phyloP scores from a whole-genome alignment of 2,113 vertebrate genomes.

The Brachyhypopomus occidentalis region DNA sequence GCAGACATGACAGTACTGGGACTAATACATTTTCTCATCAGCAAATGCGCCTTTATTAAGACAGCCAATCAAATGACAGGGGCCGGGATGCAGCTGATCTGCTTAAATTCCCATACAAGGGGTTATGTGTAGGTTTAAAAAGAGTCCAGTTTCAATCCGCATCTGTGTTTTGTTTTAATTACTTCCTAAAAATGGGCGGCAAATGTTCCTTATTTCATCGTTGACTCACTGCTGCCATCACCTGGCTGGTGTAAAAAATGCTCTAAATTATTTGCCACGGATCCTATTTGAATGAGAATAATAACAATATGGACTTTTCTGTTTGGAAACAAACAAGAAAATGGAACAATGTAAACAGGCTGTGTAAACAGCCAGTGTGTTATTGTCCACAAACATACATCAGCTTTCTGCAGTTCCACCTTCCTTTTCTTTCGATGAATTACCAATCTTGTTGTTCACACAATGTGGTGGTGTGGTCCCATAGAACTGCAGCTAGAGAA shows the following conservation, averaged over 20 bases:
- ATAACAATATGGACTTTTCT: not conserved
- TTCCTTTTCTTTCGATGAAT: not conserved
- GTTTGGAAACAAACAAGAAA: not conserved
- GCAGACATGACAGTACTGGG: not conserved
- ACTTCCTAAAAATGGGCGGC: not conserved
- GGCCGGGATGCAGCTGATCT: not conserved
- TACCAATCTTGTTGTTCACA: not conserved
- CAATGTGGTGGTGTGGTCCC: not conserved
- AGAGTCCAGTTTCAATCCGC: not conserved
- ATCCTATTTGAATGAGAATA: not conserved
- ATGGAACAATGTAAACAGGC: not conserved
- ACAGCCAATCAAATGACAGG: not conserved
- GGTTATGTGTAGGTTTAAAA: not conserved
- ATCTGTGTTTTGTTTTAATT: not conserved
- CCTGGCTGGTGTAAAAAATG: slow-evolving; percentile 30
- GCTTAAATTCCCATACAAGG: not conserved
- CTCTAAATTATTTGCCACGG: not conserved
- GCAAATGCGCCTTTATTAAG: slow-evolving; percentile 29
- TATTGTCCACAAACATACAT: not conserved
- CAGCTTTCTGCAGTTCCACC: not conserved
- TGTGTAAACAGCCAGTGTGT: not conserved
- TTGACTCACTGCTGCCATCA: slow-evolving; percentile 55
- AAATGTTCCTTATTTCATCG: not conserved
- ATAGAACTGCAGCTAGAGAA: not conserved
- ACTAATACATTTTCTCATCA: slow-evolving; percentile 8